A percentile compares a stretch with the other conserved stretches of the same genome.
These are phyloP conservation scores for Sphinx pinastri DNA, from an alignment of 2,888 invertebrate genomes.

Conservation along the genomic window DNA sequence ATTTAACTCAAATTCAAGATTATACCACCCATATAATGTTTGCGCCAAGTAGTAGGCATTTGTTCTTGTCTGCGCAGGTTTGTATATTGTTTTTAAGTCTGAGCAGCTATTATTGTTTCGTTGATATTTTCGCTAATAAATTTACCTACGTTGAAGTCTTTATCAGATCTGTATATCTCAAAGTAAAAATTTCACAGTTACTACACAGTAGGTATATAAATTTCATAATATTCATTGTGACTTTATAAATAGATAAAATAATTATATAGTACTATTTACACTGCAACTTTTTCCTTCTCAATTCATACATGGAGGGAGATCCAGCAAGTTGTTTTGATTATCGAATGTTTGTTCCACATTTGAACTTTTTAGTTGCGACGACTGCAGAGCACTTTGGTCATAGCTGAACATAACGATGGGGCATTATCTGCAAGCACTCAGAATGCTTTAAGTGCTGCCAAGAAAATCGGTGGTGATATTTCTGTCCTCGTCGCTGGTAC, in stretches of 20 bases:
- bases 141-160: not conserved
- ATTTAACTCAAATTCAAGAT: constrained; percentile 34
- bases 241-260: too few relatives aligned
- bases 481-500: constrained; percentile 96
- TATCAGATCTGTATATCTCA: constrained; percentile 1
- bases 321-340: too few relatives aligned
- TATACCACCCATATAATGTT: constrained; percentile 58
- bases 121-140: not conserved
- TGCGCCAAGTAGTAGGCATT: constrained; percentile 69
- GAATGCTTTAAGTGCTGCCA: constrained; percentile 96
- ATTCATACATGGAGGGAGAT: too few relatives aligned
- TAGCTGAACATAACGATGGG: constrained; percentile 98
- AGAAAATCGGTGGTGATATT: constrained; percentile 95
- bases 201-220: too few relatives aligned
- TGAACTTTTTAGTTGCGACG: constrained; percentile 83
- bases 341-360: not conserved
- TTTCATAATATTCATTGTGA: too few relatives aligned
- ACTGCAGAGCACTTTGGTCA: constrained; percentile 95
- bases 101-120: too few relatives aligned
- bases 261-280: not conserved
- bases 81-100: constrained; percentile 30
- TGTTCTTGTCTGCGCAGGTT: constrained; percentile 74
- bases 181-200: not conserved
- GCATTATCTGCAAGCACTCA: constrained; percentile 92
- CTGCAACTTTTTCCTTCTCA: not conserved